phyloP scores from a whole-genome alignment of 2,797 vertebrate genomes.

The Eutrigla gurnardus region DNA sequence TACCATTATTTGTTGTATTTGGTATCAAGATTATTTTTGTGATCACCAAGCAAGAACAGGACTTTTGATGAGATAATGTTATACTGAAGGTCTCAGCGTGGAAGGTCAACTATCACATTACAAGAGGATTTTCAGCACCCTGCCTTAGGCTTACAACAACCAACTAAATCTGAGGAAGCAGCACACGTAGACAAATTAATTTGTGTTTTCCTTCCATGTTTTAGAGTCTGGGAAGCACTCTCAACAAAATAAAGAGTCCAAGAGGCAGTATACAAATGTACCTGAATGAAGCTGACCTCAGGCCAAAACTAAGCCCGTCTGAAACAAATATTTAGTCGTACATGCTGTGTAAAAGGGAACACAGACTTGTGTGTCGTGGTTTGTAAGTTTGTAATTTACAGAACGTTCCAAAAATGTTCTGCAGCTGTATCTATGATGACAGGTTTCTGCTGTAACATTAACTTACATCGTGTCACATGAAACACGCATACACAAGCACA shows the following conservation, averaged over 20 bases:
- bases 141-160: background rate
- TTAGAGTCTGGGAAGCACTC: slow-evolving; percentile 16
- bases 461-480: background rate
- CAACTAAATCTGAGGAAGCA: slow-evolving; percentile 18
- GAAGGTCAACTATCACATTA: background rate
- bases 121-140: background rate
- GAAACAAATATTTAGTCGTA: slow-evolving; percentile 14
- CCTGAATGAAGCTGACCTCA: slow-evolving; percentile 6
- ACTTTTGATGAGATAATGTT: background rate
- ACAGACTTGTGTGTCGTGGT: background rate
- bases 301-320: slow-evolving; percentile 4
- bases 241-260: slow-evolving; percentile 25
- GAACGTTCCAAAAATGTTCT: slow-evolving; percentile 17
- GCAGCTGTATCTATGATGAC: background rate
- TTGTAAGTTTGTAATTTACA: slow-evolving; percentile 7
- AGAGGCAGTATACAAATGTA: slow-evolving; percentile 20
- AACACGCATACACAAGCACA: background rate
- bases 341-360: slow-evolving; percentile 2
- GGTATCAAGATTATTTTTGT: background rate
- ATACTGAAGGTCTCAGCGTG: background rate
- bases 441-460: background rate
- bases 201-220: slow-evolving; percentile 18
- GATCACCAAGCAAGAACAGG: background rate
- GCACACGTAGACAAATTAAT: background rate
- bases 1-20: too few species aligned